Base-by-base conservation (phyloP, 2,113 vertebrate genomes). In the Vidua macroura region DNA sequence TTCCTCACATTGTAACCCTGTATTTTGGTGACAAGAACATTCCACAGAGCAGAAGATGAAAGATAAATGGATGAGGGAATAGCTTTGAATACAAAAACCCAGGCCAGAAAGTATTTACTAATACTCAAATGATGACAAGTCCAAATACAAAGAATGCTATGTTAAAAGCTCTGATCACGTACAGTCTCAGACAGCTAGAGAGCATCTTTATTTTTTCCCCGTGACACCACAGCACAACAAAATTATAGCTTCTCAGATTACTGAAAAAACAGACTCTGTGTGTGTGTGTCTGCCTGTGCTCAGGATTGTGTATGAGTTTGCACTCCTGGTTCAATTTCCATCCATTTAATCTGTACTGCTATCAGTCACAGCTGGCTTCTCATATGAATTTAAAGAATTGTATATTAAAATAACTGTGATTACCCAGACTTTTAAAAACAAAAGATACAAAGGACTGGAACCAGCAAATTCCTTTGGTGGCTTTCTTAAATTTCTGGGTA, bases 11-110 rank as follows among this genome's bases (percentile, higher is more conserved):
- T 97, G 97, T 96, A 95, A 95, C 74, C 91, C 90, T 86, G 91
- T 77, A 95, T 93, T 95, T 84, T 97, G 91, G 92, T 90, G 97
- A 98, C 83, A 95, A 96, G 97, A 98, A 96, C 97, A 97, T 97
- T 97, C 95, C 97, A 78, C 83, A 77, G 86, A 97, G 92, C 93
- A 97, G 95, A 94, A 96, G 94, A 97, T 96, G 91, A 96, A 97
- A 96, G 97, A 97, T 94, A 97, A 97, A 98, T 73, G 95, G 94
- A 90, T 80, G 43, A 94, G 58, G 64, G 95, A 93, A 88, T 79
- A 86, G 94, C 84, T 97, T 95, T 33, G 92, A 94, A 97, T 90
- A 97, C 92, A 97, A 95, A 97, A 97, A 94, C 92, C 77, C 74
- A 94, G 92, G 93, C 63, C 60, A 94, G 93, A 93, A 97, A 93